These are phyloP conservation scores for Diadema setosum DNA, from an alignment of 35 echinoderm and acorn worm species.

Conservation along the genomic window DNA sequence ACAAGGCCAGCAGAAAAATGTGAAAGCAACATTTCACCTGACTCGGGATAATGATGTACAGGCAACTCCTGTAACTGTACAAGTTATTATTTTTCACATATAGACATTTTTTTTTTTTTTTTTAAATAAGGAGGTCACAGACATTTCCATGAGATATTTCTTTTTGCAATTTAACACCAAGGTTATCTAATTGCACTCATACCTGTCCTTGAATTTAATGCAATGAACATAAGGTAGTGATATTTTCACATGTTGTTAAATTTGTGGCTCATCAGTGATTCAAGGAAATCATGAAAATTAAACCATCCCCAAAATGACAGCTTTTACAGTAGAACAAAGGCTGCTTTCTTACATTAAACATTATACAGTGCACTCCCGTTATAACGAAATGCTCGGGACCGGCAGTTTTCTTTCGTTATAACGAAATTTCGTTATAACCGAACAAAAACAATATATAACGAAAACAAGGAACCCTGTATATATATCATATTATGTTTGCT, in stretches of 20 bases:
- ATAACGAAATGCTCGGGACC: neutral
- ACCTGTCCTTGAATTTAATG: neutral
- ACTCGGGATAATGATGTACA: neutral
- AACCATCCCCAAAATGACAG: neutral
- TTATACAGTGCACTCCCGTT: neutral
- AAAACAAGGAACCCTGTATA: neutral
- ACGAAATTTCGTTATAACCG: neutral
- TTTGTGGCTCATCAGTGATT: neutral
- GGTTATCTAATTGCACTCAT: neutral
- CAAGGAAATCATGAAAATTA: neutral
- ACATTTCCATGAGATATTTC: neutral
- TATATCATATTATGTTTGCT: neutral
- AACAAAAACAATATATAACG: neutral
- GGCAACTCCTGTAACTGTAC: neutral
- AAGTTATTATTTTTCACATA: neutral
- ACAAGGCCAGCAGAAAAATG: neutral
- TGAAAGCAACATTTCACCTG: neutral
- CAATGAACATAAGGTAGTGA: neutral
- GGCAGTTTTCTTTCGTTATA: neutral
- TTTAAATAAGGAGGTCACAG: neutral
- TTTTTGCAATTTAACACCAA: neutral
- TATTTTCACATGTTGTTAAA: neutral
- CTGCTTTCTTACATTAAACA: neutral
- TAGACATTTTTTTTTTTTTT: neutral
- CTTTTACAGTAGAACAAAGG: neutral